These are phyloP conservation scores for Scolopax bukidnonensis DNA, from an alignment of 2,797 vertebrate species.

Conservation along the genomic window DNA sequence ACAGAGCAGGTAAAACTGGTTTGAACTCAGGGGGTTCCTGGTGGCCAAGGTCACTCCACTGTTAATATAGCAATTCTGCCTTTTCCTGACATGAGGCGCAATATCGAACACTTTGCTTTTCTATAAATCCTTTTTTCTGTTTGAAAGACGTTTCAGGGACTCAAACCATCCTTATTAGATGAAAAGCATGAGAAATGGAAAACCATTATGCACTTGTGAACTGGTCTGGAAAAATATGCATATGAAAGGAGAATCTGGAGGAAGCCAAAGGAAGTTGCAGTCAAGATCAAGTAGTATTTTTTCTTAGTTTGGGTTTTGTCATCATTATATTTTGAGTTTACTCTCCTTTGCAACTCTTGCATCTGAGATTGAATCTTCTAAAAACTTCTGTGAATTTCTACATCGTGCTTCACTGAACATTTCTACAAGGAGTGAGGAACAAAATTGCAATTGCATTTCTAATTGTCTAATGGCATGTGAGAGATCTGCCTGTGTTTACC, in stretches of 20 bases:
- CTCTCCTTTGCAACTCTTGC: background rate
- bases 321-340: background rate
- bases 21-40: background rate
- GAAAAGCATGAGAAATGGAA: background rate
- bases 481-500: background rate
- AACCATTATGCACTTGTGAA: background rate
- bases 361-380: background rate
- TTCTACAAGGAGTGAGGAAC: background rate
- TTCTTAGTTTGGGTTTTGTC: background rate
- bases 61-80: background rate
- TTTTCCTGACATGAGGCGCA: background rate
- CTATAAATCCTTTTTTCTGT: background rate
- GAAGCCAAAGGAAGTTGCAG: background rate
- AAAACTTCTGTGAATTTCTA: background rate
- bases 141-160: background rate
- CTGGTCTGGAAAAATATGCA: background rate
- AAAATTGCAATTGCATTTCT: background rate
- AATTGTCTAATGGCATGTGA: background rate
- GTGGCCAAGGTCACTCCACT: background rate
- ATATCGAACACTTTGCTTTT: background rate
- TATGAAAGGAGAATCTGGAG: background rate
- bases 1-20: background rate
- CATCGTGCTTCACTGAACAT: background rate
- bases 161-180: background rate
- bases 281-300: background rate